Percentiles rank a stretch among this genome's conserved stretches.
phyloP scores from a whole-genome alignment of 1,140 invertebrate genomes.

The Araneus ventricosus region DNA sequence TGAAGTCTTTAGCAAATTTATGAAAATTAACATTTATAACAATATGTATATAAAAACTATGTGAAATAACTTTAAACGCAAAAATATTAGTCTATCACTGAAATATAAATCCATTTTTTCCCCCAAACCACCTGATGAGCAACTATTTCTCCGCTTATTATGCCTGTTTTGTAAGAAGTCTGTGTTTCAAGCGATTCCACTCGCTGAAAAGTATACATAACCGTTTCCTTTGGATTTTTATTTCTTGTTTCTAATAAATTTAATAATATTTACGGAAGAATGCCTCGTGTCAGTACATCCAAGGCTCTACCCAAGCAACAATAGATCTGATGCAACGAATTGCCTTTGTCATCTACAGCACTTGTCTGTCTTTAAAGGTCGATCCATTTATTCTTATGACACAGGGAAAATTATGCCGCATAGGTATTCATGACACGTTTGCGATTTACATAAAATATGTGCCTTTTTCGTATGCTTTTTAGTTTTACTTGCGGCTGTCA shows the following conservation, averaged over 20 bases:
- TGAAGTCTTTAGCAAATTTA: no score
- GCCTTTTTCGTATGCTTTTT: neutral
- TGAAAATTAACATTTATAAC: no score
- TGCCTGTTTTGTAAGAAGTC: no score
- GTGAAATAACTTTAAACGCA: no score
- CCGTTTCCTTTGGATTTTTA: neutral
- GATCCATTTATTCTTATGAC: slow-evolving; percentile 27
- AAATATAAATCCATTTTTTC: no score
- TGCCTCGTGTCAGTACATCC: neutral
- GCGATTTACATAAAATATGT: neutral
- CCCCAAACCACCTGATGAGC: no score
- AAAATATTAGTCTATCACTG: no score
- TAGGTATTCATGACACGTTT: slow-evolving; percentile 16
- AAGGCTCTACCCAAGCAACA: neutral
- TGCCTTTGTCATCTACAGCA: neutral
- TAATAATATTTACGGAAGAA: slow-evolving; percentile 13
- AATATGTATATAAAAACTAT: no score
- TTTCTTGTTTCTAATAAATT: neutral
- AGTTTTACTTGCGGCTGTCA: neutral
- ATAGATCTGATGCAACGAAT: neutral
- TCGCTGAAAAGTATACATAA: neutral
- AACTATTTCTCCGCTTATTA: no score
- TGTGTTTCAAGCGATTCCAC: no score
- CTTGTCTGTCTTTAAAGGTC: neutral
- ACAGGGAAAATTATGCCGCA: neutral